These are phyloP conservation scores for Pocota personata DNA, from an alignment of 2,888 invertebrate species.

Conservation along the genomic window DNA sequence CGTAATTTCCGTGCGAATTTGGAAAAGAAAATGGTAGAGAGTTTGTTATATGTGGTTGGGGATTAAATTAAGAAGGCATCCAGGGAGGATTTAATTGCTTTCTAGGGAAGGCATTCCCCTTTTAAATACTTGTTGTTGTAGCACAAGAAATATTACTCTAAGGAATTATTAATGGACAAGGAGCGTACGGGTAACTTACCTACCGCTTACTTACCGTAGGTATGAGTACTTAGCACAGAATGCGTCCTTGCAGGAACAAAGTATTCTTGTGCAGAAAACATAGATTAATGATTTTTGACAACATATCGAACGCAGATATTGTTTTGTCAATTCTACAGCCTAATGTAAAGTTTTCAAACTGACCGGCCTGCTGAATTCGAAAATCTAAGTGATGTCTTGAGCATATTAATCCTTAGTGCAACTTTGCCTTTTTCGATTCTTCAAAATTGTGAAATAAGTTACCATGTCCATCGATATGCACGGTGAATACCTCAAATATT, in stretches of 20 bases:
- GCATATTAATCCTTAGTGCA: too few species aligned
- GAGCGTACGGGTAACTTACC: neutral
- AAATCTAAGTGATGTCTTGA: too few species aligned
- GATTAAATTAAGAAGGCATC: constrained; percentile 43
- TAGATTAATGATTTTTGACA: too few species aligned
- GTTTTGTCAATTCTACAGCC: too few species aligned
- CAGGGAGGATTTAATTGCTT: constrained; percentile 32
- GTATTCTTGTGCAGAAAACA: neutral
- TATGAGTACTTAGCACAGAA: neutral
- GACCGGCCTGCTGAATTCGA: too few species aligned
- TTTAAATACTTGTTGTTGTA: constrained; percentile 12
- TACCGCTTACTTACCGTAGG: neutral
- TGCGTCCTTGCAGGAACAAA: neutral
- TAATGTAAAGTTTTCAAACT: too few species aligned
- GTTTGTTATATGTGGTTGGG: constrained; percentile 23
- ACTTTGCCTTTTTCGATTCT: too few species aligned
- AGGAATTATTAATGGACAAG: neutral
- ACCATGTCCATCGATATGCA: too few species aligned
- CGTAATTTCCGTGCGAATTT: constrained; percentile 57
- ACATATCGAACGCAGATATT: too few species aligned
- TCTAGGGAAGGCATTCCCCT: neutral
- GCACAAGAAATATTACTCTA: constrained; percentile 4
- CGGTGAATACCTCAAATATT: too few species aligned
- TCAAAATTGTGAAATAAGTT: too few species aligned
- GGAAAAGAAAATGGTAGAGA: constrained; percentile 38